Conservation (phyloP, 1,140 invertebrate genomes). For the Ylistrum balloti region DNA sequence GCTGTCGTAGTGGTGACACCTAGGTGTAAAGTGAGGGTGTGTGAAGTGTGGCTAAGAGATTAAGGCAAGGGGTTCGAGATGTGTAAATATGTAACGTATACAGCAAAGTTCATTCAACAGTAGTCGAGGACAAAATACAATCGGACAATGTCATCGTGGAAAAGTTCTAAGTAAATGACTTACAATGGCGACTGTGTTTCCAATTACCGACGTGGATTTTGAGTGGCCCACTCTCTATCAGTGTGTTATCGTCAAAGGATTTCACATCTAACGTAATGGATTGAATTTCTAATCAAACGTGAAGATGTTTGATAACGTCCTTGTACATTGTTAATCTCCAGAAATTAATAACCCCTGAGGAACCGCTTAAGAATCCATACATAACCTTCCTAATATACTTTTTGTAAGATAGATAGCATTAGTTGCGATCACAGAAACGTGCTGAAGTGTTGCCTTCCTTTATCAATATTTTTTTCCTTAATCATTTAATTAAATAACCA, state of each 20-base stretch:
- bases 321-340: neutral
- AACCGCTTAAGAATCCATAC: neutral
- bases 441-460: neutral
- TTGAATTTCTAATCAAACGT: neutral
- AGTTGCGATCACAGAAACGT: neutral
- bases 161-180: neutral
- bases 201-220: neutral
- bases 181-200: neutral
- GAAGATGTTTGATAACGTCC: neutral
- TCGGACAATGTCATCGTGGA: neutral
- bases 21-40: neutral
- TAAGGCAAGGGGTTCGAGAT: slow-evolving; percentile 1
- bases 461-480: neutral
- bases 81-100: neutral
- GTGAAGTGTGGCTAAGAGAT: neutral
- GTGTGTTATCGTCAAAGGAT: neutral
- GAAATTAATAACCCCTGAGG: slow-evolving; percentile 6
- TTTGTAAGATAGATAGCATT: neutral
- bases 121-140: neutral
- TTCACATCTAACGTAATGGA: neutral
- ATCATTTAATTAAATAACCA: neutral
- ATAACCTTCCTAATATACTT: neutral
- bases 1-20: neutral
- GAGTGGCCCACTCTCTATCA: too few species aligned
- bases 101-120: neutral